These are phyloP conservation scores for Chrysotoxum bicinctum DNA, from an alignment of 2,888 invertebrate genomes.

Conservation along the genomic window DNA sequence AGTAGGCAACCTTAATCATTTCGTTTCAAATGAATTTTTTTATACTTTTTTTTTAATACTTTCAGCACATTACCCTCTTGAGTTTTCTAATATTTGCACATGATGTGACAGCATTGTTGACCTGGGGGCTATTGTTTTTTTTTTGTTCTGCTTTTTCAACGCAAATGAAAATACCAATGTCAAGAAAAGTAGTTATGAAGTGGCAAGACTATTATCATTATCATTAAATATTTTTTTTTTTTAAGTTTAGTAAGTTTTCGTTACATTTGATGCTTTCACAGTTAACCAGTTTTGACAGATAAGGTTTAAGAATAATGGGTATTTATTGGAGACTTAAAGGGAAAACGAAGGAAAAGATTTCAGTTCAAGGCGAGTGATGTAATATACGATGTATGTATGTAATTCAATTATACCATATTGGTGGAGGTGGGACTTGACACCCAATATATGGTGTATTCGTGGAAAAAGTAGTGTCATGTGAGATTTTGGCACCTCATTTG, in stretches of 20 bases:
- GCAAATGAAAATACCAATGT: slow-evolving; percentile 24
- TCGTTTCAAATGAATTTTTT: neutral
- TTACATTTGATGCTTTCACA: neutral
- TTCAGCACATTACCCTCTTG: slow-evolving; percentile 52
- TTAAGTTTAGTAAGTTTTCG: neutral
- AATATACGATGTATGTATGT: too few species aligned
- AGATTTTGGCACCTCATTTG: too few species aligned
- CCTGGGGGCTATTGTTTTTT: slow-evolving; percentile 6
- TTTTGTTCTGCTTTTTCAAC: neutral
- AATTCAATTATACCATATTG: too few species aligned
- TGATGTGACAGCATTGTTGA: slow-evolving; percentile 42
- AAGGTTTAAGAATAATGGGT: neutral
- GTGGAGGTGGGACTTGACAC: too few species aligned
- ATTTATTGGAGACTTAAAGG: neutral
- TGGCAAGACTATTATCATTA: neutral
- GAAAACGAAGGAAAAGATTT: too few species aligned
- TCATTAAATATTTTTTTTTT: neutral
- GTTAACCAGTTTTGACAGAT: neutral
- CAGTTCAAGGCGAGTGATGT: too few species aligned
- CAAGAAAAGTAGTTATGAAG: slow-evolving; percentile 5
- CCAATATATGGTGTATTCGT: too few species aligned
- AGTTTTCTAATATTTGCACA: slow-evolving; percentile 53
- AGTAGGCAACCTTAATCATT: slow-evolving; percentile 14
- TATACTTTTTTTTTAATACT: slow-evolving; percentile 6
- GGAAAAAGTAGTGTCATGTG: too few species aligned